Evolutionary conservation across 1,140 invertebrate species (phyloP).

Genomic region (Stratiolaelaps scimitus): DNA sequence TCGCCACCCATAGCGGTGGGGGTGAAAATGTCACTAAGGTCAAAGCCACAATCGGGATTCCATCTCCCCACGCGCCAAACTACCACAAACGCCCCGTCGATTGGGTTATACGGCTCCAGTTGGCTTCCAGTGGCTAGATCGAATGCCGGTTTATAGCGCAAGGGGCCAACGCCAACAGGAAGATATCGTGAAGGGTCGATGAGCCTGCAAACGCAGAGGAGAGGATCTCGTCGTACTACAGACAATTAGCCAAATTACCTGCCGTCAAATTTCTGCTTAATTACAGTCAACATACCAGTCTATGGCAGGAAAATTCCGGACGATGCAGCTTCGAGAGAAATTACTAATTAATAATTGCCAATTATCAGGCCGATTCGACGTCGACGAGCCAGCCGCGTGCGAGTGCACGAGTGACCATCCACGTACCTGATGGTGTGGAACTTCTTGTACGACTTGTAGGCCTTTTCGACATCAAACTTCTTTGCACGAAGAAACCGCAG

Average conservation of each 20-base stretch:
- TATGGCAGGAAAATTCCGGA: too few relatives aligned
- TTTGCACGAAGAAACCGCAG: conserved; percentile 7
- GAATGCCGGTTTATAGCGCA: conserved; percentile 9
- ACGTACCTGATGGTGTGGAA: conserved; percentile 20
- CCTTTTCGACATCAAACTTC: conserved; percentile 23
- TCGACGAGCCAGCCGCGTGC: too few relatives aligned
- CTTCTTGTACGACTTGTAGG: conserved; percentile 25
- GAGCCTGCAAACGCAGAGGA: background rate
- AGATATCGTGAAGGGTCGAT: conserved; percentile 13
- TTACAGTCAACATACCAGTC: too few relatives aligned
- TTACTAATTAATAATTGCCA: too few relatives aligned
- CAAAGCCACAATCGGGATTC: conserved; percentile 20
- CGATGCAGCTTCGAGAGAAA: too few relatives aligned
- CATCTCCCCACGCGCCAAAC: conserved; percentile 6
- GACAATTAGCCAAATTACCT: too few relatives aligned
- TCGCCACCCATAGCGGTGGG: conserved; percentile 18
- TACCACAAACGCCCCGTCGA: conserved; percentile 5
- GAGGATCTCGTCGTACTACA: too few relatives aligned
- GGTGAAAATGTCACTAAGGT: conserved; percentile 18
- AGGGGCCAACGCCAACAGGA: conserved; percentile 3
- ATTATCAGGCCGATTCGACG: too few relatives aligned
- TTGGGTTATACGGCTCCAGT: conserved; percentile 5
- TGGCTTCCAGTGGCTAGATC: conserved; percentile 6
- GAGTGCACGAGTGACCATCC: background rate
- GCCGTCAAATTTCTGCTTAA: too few relatives aligned